Base-by-base conservation (phyloP, 2,113 vertebrate genomes). In the Calonectris borealis region DNA sequence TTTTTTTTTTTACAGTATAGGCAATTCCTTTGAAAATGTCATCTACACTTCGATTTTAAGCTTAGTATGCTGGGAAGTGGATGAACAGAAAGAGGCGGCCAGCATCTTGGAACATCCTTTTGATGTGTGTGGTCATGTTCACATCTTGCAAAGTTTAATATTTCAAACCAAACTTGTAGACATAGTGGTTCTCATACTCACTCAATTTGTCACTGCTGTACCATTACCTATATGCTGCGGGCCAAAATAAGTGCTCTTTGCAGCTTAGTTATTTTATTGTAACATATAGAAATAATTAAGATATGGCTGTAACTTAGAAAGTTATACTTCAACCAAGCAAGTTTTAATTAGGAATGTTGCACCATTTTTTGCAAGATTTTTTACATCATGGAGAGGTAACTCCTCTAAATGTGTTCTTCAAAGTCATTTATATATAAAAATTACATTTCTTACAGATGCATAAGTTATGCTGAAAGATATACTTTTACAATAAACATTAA, bases 91-190 rank as follows among this genome's bases (percentile, higher is more conserved):
- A 65, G 61, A 86, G 32, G 11, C 4, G 5, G 29, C 14, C 31
- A 89, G 77, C 25, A 86, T 51, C 81, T 58, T 65, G 44, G 58
- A 90, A 83, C 16, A 79, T 42, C 70, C 13, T 90, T 93, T 91
- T 93, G 73, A 87, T 82, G 52, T 85, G 70, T 79, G 88, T 90
- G 91, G 77, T 83, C 91, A 77, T 54, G 36, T 61, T 91, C 70
- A 87, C 57, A 54, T 91, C 72, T 76, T 91, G 49, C 61, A 91
- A 87, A 76, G 54, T 64, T 91, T 38, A 76, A 32, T 82, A 66
- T 73, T 86, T 91, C 49, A 91, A 78, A 76, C 44, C 16, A 77
- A 89, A 72, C 15, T n/a, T 84, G 69, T 29, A 92, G 79, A 81
- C 48, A 78, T 18, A 76, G 19, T 36, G 34, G 48, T 85, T 93